Conservation (phyloP, 2,888 invertebrate genomes). For the Epirrita christyi region DNA sequence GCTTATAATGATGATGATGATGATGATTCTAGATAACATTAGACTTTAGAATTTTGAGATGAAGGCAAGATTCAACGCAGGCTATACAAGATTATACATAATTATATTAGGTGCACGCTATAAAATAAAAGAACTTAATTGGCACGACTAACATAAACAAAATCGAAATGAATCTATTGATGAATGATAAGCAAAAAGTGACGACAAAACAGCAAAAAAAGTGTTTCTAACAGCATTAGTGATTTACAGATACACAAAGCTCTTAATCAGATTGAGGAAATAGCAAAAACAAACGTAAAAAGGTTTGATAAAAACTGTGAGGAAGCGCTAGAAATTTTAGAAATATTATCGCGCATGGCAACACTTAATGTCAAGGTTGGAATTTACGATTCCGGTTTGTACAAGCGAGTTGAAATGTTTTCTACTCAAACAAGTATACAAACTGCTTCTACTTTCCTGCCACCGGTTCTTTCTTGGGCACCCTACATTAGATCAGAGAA, state of each 20-base stretch:
- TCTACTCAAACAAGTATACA: not conserved
- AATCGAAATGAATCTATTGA: constrained; percentile 28
- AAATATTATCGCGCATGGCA: constrained; percentile 29
- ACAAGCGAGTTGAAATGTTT: not conserved
- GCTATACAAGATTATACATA: no score
- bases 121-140: constrained; percentile 19
- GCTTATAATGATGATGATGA: no score
- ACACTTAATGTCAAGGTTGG: constrained; percentile 30
- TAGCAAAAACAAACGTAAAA: constrained; percentile 26
- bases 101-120: no score
- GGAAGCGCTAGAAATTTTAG: constrained; percentile 29
- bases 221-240: constrained; percentile 29
- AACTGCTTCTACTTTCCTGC: no score
- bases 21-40: no score
- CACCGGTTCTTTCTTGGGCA: no score
- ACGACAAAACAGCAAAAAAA: constrained; percentile 32
- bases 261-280: constrained; percentile 34
- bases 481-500: no score
- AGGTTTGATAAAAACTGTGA: constrained; percentile 18
- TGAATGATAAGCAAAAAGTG: constrained; percentile 28
- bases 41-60: no score
- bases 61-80: no score
- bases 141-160: constrained; percentile 29
- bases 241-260: constrained; percentile 33
- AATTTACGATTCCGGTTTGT: constrained; percentile 24